Evolutionary conservation across 2,888 invertebrate species (phyloP).

Genomic region (Agrochola litura): DNA sequence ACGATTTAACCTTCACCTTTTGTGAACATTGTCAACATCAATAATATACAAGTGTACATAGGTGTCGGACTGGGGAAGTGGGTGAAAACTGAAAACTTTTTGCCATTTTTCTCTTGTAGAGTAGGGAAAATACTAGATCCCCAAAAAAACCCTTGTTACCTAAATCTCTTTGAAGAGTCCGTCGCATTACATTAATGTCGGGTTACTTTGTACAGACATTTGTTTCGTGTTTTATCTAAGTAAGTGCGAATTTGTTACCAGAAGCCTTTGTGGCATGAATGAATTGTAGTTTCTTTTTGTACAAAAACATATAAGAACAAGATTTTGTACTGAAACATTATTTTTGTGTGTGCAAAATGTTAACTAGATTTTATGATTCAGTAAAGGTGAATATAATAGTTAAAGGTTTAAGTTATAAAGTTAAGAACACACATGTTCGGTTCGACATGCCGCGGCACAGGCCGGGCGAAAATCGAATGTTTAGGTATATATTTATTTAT

Average conservation of each 20-base stretch:
- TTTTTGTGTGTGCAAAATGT: neutral
- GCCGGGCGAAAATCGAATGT: neutral
- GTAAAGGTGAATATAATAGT: neutral
- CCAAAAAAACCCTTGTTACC: neutral
- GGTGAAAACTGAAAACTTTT: neutral
- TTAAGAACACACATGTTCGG: neutral
- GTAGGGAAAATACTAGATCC: neutral
- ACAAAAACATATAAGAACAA: neutral
- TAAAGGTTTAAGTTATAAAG: no score
- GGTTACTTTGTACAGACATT: constrained; percentile 28
- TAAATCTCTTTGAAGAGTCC: constrained; percentile 26
- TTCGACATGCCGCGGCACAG: neutral
- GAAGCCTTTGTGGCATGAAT: constrained; percentile 3
- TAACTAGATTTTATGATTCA: neutral
- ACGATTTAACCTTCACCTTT: constrained; percentile 8
- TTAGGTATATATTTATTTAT: neutral
- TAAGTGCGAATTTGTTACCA: constrained; percentile 24
- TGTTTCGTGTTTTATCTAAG: constrained; percentile 43
- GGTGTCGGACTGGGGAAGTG: no score
- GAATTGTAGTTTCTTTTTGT: constrained; percentile 8
- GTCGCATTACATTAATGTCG: constrained; percentile 24
- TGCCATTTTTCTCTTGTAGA: neutral
- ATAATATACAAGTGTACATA: neutral
- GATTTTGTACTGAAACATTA: neutral
- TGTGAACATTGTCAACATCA: neutral